Evolutionary conservation across 1,140 invertebrate species (phyloP).

Genomic region (Ceratosolen solmsi): DNA sequence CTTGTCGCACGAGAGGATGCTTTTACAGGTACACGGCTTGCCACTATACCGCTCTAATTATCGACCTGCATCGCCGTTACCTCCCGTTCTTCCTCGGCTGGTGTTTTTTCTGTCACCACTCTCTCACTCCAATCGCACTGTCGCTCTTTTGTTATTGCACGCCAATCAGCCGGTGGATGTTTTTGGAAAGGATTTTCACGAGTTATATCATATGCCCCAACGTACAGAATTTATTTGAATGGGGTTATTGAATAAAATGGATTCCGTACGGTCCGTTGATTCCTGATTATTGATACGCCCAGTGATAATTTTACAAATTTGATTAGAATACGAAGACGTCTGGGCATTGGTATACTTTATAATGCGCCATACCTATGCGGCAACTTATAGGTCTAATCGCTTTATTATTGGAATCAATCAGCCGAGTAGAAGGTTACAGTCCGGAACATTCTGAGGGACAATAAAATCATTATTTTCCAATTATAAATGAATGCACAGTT

Average conservation of each 20-base stretch:
- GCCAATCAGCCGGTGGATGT: neutral
- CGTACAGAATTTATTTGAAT: neutral
- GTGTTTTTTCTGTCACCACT: neutral
- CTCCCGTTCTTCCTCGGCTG: neutral
- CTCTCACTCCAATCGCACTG: neutral
- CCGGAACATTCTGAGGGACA: neutral
- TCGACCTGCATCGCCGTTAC: conserved; percentile 30
- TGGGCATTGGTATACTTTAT: neutral
- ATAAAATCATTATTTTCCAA: neutral
- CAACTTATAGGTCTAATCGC: neutral
- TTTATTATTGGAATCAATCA: neutral
- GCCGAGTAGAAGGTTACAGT: neutral
- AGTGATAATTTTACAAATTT: neutral
- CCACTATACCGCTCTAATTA: conserved; percentile 46
- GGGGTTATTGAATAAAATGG: neutral
- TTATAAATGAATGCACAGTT: neutral
- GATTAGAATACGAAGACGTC: neutral
- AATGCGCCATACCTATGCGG: too few relatives aligned
- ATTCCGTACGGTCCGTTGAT: neutral
- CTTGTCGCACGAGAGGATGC: neutral
- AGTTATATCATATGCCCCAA: neutral
- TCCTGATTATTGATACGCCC: neutral
- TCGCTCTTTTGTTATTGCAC: neutral
- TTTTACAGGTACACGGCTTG: conserved; percentile 38
- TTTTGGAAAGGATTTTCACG: neutral